Evolutionary conservation across 2,888 invertebrate genomes (phyloP), one percentile per base, ranked within the genome.

Genomic region (Caenorhabditis sp.): DNA sequence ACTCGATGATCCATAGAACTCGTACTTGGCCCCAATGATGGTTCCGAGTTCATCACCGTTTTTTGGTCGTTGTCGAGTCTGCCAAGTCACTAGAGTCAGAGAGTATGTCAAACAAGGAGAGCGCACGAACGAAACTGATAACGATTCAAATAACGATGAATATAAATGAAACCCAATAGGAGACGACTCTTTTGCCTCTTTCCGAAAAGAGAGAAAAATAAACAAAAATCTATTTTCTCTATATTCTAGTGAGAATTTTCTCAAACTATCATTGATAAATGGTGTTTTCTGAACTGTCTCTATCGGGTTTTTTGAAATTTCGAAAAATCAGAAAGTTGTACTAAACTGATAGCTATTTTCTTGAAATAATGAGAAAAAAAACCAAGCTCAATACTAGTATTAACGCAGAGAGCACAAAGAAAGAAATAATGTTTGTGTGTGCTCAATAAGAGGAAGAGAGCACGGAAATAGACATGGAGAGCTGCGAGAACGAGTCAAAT

Each of bases 1-100:
- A 65, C 65, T 54, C 74, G 43, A 61, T 50, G 27, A 53, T 74
- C 74, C 75, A 75, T 75, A n/a, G 69, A 66, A 54, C 75, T 75
- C 0, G 69, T 75, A 14, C 67, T 70, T 2, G 75, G 75, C 5
- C 75, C 75, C 17, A 64, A 36, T 17, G 68, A 54, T n/a, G 60
- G 55, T 27, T 55, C 36, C n/a, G 65, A 12, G 55, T 43, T 63
- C 73, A 74, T 74, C 17, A 43, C 43, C 17, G 61, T 54, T 51
- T 51, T 50, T 50, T n/a, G 19, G 3, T n/a, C n/a, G n/a, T n/a
- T n/a, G n/a, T n/a, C n/a, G n/a, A 10, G 31, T 31, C 53, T 55
- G 55, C 21, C 27, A 31, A 55, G 8, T 55, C 55, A 55, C 23
- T 8, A 55, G 14, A n/a, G 12, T 17, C 2, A 43, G 36, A 36